phyloP scores from a whole-genome alignment of 2,888 invertebrate genomes.

The Athalia rosae region DNA sequence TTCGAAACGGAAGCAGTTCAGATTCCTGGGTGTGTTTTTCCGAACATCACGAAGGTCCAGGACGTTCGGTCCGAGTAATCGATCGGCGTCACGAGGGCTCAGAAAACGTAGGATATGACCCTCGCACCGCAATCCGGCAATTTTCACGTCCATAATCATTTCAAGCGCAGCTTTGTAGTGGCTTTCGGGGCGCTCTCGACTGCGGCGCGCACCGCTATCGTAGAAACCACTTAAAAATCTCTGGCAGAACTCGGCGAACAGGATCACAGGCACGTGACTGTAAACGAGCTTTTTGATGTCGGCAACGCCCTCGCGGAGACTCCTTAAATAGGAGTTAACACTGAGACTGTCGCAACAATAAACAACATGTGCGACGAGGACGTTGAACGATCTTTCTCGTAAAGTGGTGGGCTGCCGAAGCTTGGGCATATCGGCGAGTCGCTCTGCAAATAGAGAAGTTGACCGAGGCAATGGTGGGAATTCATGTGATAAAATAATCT shows the following conservation, averaged over 20 bases:
- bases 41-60: neutral
- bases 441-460: neutral
- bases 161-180: constrained; percentile 16
- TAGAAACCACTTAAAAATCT: constrained; percentile 7
- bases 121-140: constrained; percentile 3
- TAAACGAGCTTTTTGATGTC: neutral
- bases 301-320: neutral
- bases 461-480: too few species aligned
- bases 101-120: constrained; percentile 13
- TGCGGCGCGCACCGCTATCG: neutral
- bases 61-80: neutral
- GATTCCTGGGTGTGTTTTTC: neutral
- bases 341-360: constrained; percentile 22
- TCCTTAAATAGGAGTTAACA: neutral
- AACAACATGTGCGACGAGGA: neutral
- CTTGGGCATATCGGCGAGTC: constrained; percentile 21
- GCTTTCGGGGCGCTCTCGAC: neutral
- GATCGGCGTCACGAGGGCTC: neutral
- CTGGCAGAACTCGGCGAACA: constrained; percentile 16
- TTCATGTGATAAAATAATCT: too few species aligned
- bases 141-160: constrained; percentile 22
- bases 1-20: neutral
- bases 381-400: neutral
- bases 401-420: constrained; percentile 13
- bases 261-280: neutral